These are phyloP conservation scores for Pecten maximus DNA, from an alignment of 2,888 invertebrate species.

Conservation along the genomic window DNA sequence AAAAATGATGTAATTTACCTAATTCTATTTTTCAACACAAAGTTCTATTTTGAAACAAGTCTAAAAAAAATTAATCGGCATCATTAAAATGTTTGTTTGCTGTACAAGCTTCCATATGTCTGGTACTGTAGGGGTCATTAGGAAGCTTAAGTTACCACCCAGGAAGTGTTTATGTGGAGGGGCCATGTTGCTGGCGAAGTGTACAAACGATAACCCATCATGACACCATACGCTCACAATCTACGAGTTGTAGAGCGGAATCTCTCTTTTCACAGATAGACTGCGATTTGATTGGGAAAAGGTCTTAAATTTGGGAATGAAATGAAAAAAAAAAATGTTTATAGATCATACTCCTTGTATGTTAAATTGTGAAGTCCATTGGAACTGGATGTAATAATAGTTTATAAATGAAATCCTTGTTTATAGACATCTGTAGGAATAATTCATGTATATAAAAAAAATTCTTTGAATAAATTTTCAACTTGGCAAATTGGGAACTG, in stretches of 20 bases:
- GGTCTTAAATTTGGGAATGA: neutral
- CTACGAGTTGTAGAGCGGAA: neutral
- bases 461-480: too few relatives aligned
- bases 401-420: too few relatives aligned
- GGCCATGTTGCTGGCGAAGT: slow-evolving; percentile 3
- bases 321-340: neutral
- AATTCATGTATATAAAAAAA: too few relatives aligned
- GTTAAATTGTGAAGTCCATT: too few relatives aligned
- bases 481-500: too few relatives aligned
- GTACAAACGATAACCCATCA: neutral
- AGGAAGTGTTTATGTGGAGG: slow-evolving; percentile 35
- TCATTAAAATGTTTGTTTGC: slow-evolving; percentile 33
- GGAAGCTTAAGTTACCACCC: slow-evolving; percentile 27
- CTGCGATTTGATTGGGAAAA: neutral
- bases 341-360: neutral
- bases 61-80: neutral
- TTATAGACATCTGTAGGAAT: too few relatives aligned
- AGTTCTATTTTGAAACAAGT: neutral
- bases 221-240: neutral
- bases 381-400: too few relatives aligned
- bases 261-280: neutral
- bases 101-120: neutral
- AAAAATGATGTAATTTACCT: neutral
- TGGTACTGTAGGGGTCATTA: slow-evolving; percentile 25
- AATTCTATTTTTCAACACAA: neutral